These are phyloP conservation scores for Acrossocheilus fasciatus DNA, from an alignment of 2,797 vertebrate species.

Conservation along the genomic window DNA sequence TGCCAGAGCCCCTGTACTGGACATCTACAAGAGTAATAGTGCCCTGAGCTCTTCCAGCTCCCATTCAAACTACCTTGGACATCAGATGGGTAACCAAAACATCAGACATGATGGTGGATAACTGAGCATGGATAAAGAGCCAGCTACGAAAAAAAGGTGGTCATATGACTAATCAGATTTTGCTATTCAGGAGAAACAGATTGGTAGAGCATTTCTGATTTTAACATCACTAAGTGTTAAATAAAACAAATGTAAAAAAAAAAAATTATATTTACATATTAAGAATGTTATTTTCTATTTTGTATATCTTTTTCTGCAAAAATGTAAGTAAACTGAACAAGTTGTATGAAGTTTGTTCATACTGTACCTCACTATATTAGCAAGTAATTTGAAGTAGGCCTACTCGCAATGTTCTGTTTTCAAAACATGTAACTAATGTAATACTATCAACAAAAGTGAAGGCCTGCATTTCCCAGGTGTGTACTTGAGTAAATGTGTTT, in stretches of 20 bases:
- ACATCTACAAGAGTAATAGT: constrained; percentile 71
- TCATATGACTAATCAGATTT: not conserved
- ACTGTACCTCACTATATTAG: not conserved
- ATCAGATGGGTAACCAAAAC: not conserved
- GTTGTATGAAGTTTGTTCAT: constrained; percentile 1
- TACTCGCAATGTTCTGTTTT: not conserved
- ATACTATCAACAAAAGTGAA: not conserved
- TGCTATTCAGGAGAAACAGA: not conserved
- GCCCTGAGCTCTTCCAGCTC: constrained; percentile 56
- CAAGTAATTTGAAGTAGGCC: not conserved
- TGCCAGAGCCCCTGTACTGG: constrained; percentile 70
- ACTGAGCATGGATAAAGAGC: constrained; percentile 2
- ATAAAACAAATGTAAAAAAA: too few species aligned
- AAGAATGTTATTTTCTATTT: constrained; percentile 14
- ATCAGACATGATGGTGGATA: not conserved
- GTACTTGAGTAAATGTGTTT: not conserved
- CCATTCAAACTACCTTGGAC: not conserved
- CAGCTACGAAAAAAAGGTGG: not conserved
- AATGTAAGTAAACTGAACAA: not conserved
- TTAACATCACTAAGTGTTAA: not conserved
- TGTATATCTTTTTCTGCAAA: not conserved
- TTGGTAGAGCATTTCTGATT: not conserved
- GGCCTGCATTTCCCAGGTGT: not conserved
- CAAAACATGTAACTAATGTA: not conserved
- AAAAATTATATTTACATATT: not conserved